Evolutionary conservation across 1,140 invertebrate genomes (phyloP), one percentile per base, ranked within the genome.

Genomic region (Nebria ingens): DNA sequence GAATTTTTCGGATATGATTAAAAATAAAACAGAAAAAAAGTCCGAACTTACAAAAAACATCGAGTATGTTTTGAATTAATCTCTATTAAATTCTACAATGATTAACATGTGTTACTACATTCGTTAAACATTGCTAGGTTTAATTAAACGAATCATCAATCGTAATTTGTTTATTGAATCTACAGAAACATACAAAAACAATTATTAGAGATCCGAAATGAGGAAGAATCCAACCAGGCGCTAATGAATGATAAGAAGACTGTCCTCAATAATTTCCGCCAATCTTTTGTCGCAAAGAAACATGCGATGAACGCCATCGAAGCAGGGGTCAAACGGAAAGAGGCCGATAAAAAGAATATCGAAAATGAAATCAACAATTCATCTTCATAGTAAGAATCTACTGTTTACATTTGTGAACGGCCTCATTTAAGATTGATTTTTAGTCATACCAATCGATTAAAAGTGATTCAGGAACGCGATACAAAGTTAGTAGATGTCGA

Each of bases 151-250:
- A n/a, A n/a, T n/a, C n/a, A n/a, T n/a, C n/a, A n/a, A n/a, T n/a
- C n/a, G n/a, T n/a, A n/a, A n/a, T n/a, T n/a, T n/a, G 25, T 9
- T 34, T 34, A 34, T 34, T 72, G 55, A 17, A 56, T 66, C 56
- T 58, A 58, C 62, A 67, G 62, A 65, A 65, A 52, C 59, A 67
- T 23, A 62, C 77, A 21, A 67, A 59, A 1, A 69, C 66, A 57
- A 63, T 79, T 29, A 68, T 76, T 62, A 71, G 69, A 20, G 69
- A 73, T 54, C 64, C 73, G 3, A 68, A 72, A 45, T 17, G 17
- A 12, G 15, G 40, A 45, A 45, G 40, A 45, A 45, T 4, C 6
- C 4, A 45, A 45, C 17, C 40, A 17, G 4, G 3, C 4, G 4
- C 3, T 17, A 45, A 45, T 45, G 40, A 17, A 45, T 12, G 40